A percentile compares a stretch with the other conserved stretches of the same genome.
phyloP scores from a whole-genome alignment of 2,113 vertebrate species.

The Eudyptes chrysolophus region DNA sequence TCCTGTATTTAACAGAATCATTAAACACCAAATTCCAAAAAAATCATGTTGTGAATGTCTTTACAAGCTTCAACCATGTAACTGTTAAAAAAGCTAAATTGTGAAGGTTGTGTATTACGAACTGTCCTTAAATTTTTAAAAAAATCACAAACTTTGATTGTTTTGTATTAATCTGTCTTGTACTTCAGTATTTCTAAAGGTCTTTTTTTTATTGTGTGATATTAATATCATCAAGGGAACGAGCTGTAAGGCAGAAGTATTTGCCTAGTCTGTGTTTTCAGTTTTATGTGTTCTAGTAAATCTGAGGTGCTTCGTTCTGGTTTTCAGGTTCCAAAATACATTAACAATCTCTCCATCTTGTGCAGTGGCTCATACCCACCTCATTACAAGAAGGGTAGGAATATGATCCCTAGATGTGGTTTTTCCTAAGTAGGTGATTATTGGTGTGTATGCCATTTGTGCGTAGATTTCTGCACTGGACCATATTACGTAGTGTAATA shows the following conservation, averaged over 20 bases:
- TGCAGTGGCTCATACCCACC: constrained; percentile 6
- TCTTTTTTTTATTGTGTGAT: background rate
- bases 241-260: background rate
- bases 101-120: background rate
- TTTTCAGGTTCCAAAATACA: constrained; percentile 38
- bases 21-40: background rate
- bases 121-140: background rate
- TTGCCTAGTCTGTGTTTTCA: background rate
- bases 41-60: background rate
- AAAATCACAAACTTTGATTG: background rate
- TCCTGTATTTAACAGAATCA: background rate
- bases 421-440: constrained; percentile 69
- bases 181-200: background rate
- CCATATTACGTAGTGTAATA: background rate
- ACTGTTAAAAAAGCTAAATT: background rate
- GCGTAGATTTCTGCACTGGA: background rate
- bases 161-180: background rate
- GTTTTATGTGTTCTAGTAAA: constrained; percentile 16
- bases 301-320: background rate
- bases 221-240: background rate
- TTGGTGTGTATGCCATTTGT: constrained; percentile 40
- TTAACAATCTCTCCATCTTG: background rate
- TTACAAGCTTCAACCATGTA: accelerated
- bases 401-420: constrained; percentile 54
- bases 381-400: constrained; percentile 48